Conservation (phyloP, 2,797 vertebrate genomes). For the Myiotriccus ornatus region DNA sequence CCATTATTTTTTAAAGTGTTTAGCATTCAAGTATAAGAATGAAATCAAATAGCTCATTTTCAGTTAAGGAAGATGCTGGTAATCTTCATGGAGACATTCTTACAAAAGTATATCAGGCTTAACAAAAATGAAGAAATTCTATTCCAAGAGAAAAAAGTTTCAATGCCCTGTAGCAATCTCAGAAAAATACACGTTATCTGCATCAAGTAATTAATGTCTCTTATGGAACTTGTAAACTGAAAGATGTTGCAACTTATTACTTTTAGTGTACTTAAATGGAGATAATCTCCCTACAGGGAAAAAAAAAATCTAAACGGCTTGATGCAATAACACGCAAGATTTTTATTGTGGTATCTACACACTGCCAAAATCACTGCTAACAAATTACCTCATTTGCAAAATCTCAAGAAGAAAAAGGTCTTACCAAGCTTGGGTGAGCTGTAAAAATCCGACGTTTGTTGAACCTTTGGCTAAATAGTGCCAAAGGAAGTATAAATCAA, state of each 20-base stretch:
- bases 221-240: neutral
- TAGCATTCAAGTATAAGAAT: neutral
- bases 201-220: neutral
- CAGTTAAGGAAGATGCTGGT: neutral
- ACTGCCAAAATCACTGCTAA: constrained; percentile 1
- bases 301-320: neutral
- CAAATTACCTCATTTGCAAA: neutral
- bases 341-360: neutral
- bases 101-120: neutral
- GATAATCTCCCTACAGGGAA: neutral
- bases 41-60: neutral
- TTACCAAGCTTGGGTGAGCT: constrained; percentile 28
- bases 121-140: neutral
- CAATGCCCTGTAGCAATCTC: neutral
- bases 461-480: constrained; percentile 57
- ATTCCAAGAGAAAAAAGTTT: neutral
- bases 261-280: constrained; percentile 17
- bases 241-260: neutral
- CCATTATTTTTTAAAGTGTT: neutral
- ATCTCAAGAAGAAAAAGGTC: neutral
- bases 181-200: neutral
- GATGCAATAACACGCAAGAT: neutral
- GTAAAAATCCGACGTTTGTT: constrained; percentile 29
- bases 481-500: constrained; percentile 67
- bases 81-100: neutral